Base-by-base conservation (phyloP, 2,113 vertebrate genomes). In the Macquaria australasica region DNA sequence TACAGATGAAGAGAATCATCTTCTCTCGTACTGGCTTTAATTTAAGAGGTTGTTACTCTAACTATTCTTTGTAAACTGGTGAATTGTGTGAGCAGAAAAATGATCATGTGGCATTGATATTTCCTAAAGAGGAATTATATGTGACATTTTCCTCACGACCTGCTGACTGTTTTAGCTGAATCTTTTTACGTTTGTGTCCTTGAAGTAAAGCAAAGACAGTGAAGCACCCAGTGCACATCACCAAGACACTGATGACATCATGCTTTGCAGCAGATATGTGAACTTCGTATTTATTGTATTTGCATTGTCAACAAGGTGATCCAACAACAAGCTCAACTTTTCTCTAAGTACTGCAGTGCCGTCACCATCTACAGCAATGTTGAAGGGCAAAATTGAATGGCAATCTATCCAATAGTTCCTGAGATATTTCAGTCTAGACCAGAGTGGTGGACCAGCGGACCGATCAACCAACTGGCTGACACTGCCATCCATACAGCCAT, bases 41-140 rank as follows among this genome's bases (percentile, higher is more conserved):
- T 75, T 68, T 45, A 15, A 12, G 39, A 75, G 56, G 43, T 15
- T n/a, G 4, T 45, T 51, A n/a, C 23, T 73, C 28, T 1, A 41
- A 76, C 73, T 63, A 34, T 77, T 62, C 41, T 39, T 60, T 84
- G 9, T 18, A 31, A 85, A 80, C 31, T 23, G n/a, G 56, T 23
- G 31, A 16, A 55, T n/a, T 75, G 34, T 20, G 14, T 48, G 21
- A 66, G 48, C 28, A 73, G 41, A 68, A 43, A 51, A 3, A 9
- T 21, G 8, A 28, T 59, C 59, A 34, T 20, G 53, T 56, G 23
- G 21, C 21, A 51, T 37, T 14, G 37, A 3, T 69, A 41, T 76
- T 28, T 28, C n/a, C 31, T 15, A 63, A 62, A 12, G 21, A 43
- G 31, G 31, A 11, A 58, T 16, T 73, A 41, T 31, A 51, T 25